phyloP scores from a whole-genome alignment of 2,888 invertebrate genomes.

The Dasypogon diadema region DNA sequence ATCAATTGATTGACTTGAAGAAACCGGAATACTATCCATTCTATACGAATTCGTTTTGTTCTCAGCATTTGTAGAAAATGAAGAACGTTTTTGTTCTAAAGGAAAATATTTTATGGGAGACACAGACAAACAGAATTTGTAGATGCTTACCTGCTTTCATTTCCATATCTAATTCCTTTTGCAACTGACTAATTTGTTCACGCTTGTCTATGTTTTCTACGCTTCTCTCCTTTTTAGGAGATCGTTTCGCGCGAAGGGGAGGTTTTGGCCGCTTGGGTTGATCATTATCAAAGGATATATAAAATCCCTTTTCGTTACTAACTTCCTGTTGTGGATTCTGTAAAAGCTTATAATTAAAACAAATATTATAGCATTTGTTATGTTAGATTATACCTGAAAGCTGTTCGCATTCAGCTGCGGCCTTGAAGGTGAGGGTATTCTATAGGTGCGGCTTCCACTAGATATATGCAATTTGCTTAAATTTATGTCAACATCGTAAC shows the following conservation, averaged over 20 bases:
- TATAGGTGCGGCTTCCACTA: slow-evolving; percentile 88
- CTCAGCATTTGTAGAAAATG: slow-evolving; percentile 44
- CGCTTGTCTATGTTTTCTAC: slow-evolving; percentile 64
- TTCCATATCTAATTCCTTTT: slow-evolving; percentile 69
- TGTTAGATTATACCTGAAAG: slow-evolving; percentile 71
- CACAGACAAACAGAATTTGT: neutral
- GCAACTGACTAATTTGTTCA: slow-evolving; percentile 67
- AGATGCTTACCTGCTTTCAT: slow-evolving; percentile 6
- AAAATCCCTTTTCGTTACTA: slow-evolving; percentile 85
- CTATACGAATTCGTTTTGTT: slow-evolving; percentile 50
- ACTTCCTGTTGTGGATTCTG: slow-evolving; percentile 69
- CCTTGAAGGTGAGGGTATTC: slow-evolving; percentile 89
- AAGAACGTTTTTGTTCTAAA: slow-evolving; percentile 55
- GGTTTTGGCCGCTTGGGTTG: slow-evolving; percentile 91
- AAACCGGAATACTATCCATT: slow-evolving; percentile 38
- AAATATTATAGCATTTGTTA: slow-evolving; percentile 23
- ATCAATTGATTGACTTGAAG: slow-evolving; percentile 55
- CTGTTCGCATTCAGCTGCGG: slow-evolving; percentile 79
- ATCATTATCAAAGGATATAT: slow-evolving; percentile 92
- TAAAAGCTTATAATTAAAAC: slow-evolving; percentile 58
- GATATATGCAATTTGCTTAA: slow-evolving; percentile 85
- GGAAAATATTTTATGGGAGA: neutral
- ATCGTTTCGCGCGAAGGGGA: slow-evolving; percentile 81
- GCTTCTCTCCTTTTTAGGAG: slow-evolving; percentile 80
- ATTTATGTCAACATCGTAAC: slow-evolving; percentile 74